Evolutionary conservation across 2,888 invertebrate species (phyloP).

Genomic region (Xylota sylvarum): DNA sequence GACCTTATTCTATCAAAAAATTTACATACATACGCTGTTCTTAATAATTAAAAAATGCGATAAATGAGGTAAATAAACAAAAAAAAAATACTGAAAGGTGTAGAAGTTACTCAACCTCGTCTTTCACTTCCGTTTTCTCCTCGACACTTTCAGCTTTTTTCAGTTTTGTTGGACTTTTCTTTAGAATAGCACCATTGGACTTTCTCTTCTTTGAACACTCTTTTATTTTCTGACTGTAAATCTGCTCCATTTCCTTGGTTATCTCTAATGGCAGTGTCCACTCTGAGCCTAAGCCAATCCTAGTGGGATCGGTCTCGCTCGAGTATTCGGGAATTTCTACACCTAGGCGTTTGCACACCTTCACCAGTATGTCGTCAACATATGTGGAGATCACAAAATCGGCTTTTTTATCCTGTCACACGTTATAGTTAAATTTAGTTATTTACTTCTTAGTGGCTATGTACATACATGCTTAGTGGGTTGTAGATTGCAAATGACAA

Average conservation of each 20-base stretch:
- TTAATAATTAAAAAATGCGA: slow-evolving; percentile 39
- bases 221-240: slow-evolving; percentile 85
- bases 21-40: slow-evolving; percentile 7
- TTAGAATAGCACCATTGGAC: slow-evolving; percentile 26
- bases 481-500: slow-evolving; percentile 98
- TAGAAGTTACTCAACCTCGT: slow-evolving; percentile 7
- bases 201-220: slow-evolving; percentile 79
- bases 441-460: neutral
- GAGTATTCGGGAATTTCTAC: slow-evolving; percentile 91
- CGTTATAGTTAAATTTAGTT: neutral
- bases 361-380: slow-evolving; percentile 92
- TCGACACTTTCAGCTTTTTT: slow-evolving; percentile 39
- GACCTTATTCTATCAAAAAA: slow-evolving; percentile 11
- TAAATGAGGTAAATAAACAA: slow-evolving; percentile 7
- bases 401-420: slow-evolving; percentile 93
- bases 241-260: slow-evolving; percentile 87
- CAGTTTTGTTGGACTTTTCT: slow-evolving; percentile 44
- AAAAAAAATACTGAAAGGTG: neutral
- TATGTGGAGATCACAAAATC: slow-evolving; percentile 95
- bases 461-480: slow-evolving; percentile 96
- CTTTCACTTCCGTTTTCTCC: slow-evolving; percentile 44
- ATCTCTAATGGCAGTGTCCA: slow-evolving; percentile 90
- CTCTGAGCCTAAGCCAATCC: slow-evolving; percentile 85
- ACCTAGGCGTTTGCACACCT: slow-evolving; percentile 90
- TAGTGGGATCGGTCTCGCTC: slow-evolving; percentile 89